phyloP scores from a whole-genome alignment of 2,113 vertebrate species.

The Coreoperca whiteheadi region DNA sequence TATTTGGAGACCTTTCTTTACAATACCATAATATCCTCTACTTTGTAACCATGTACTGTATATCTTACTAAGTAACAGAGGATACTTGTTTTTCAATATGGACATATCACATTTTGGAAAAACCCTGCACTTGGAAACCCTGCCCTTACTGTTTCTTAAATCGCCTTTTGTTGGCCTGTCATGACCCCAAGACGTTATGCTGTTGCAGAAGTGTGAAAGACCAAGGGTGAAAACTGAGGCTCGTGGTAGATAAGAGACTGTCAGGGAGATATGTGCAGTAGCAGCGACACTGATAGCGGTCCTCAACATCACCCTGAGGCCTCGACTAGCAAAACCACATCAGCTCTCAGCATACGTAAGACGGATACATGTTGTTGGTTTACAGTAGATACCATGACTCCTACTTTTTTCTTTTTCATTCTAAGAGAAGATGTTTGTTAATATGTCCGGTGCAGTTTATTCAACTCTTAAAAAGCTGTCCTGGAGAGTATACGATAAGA shows the following conservation, averaged over 20 bases:
- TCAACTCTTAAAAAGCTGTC: slow-evolving; percentile 2
- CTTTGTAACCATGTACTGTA: slow-evolving; percentile 4
- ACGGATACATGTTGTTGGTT: neutral
- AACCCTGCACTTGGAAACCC: slow-evolving; percentile 39
- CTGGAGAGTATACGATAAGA: slow-evolving; percentile 11
- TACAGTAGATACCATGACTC: neutral
- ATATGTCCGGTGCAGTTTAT: slow-evolving; percentile 1
- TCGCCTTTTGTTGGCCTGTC: slow-evolving; percentile 34
- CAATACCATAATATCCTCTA: neutral
- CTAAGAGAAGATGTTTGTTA: neutral
- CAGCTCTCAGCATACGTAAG: neutral
- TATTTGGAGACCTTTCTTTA: neutral
- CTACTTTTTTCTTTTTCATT: neutral
- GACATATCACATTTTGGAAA: slow-evolving; percentile 48
- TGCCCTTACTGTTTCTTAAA: neutral
- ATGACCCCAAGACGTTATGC: slow-evolving; percentile 39
- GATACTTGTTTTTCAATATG: slow-evolving; percentile 9
- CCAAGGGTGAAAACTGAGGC: slow-evolving; percentile 38
- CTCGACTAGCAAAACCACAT: neutral
- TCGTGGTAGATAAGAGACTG: slow-evolving; percentile 39
- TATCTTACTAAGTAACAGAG: slow-evolving; percentile 23
- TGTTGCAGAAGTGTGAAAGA: slow-evolving; percentile 40
- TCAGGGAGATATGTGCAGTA: slow-evolving; percentile 32
- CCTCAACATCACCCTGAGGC: slow-evolving; percentile 29
- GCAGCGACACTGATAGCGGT: slow-evolving; percentile 42